Evolutionary conservation across 1,140 invertebrate species (phyloP).

Genomic region (Zophobas atratus): DNA sequence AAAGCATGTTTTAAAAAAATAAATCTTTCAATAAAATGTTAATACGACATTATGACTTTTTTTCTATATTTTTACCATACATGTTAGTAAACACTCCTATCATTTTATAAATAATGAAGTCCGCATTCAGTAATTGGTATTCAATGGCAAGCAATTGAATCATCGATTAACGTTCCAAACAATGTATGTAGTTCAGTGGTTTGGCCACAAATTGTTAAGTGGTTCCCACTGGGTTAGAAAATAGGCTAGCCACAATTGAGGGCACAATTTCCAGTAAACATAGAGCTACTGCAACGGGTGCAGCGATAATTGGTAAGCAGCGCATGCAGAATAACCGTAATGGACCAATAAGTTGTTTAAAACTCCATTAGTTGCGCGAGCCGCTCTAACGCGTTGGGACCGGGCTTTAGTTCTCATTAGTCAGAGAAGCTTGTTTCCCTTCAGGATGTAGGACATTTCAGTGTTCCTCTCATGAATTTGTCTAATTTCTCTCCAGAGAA

Average conservation of each 20-base stretch:
- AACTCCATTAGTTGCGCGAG: slow-evolving; percentile 41
- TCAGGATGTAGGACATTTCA: slow-evolving; percentile 44
- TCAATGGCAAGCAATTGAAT: slow-evolving; percentile 45
- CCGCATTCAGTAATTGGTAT: slow-evolving; percentile 40
- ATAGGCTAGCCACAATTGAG: slow-evolving; percentile 51
- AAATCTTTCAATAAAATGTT: no score
- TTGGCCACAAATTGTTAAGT: slow-evolving; percentile 52
- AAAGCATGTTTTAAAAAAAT: no score
- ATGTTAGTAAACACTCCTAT: background rate
- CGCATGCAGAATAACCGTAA: slow-evolving; percentile 48
- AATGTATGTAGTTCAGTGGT: slow-evolving; percentile 48
- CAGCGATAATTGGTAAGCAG: slow-evolving; percentile 48
- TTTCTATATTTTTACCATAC: no score
- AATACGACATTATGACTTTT: no score
- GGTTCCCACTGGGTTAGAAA: slow-evolving; percentile 50
- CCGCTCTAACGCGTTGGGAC: slow-evolving; percentile 43
- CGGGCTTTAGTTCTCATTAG: slow-evolving; percentile 49
- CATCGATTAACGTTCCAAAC: slow-evolving; percentile 49
- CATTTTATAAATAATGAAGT: slow-evolving; percentile 20
- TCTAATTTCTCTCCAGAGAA: slow-evolving; percentile 44
- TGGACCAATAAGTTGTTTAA: slow-evolving; percentile 52
- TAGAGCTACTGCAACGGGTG: slow-evolving; percentile 39
- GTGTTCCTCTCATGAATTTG: slow-evolving; percentile 47
- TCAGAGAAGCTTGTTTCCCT: slow-evolving; percentile 28
- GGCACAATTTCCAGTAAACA: slow-evolving; percentile 47